Evolutionary conservation across 2,888 invertebrate genomes (phyloP).

Genomic region (Leucozona laternaria): DNA sequence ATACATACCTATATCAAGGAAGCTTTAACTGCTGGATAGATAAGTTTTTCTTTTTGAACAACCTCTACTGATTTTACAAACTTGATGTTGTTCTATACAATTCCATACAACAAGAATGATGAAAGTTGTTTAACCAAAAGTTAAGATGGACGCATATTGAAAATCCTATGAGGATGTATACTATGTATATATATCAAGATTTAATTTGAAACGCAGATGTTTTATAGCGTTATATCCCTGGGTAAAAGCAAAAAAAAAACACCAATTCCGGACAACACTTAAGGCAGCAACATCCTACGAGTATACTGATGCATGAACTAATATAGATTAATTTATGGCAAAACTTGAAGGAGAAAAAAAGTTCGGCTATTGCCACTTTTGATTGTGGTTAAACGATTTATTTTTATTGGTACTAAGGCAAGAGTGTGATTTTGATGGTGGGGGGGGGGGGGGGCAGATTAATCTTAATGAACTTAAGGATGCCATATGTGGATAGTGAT

Average conservation of each 20-base stretch:
- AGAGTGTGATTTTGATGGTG: background rate
- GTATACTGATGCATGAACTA: slow-evolving; percentile 4
- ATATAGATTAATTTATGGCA: slow-evolving; percentile 35
- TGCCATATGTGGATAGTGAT: background rate
- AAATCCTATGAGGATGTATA: background rate
- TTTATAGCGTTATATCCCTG: slow-evolving; percentile 20
- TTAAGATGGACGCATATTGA: background rate
- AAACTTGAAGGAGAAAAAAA: slow-evolving; percentile 13
- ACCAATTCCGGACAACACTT: background rate
- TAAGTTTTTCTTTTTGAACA: background rate
- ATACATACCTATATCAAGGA: no score
- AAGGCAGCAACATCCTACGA: no score
- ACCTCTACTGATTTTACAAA: background rate
- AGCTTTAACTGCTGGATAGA: background rate
- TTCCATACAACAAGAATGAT: no score
- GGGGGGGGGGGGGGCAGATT: background rate
- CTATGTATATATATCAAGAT: slow-evolving; percentile 25
- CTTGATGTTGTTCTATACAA: no score
- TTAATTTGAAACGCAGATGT: slow-evolving; percentile 30
- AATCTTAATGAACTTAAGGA: slow-evolving; percentile 31
- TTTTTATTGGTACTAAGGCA: slow-evolving; percentile 17
- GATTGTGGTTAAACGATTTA: slow-evolving; percentile 36
- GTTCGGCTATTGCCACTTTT: slow-evolving; percentile 22
- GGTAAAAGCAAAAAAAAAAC: background rate
- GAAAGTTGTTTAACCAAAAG: slow-evolving; percentile 8